Evolutionary conservation across 1,140 invertebrate genomes (phyloP), one percentile per base, ranked within the genome.

Genomic region (Centruroides vittatus): DNA sequence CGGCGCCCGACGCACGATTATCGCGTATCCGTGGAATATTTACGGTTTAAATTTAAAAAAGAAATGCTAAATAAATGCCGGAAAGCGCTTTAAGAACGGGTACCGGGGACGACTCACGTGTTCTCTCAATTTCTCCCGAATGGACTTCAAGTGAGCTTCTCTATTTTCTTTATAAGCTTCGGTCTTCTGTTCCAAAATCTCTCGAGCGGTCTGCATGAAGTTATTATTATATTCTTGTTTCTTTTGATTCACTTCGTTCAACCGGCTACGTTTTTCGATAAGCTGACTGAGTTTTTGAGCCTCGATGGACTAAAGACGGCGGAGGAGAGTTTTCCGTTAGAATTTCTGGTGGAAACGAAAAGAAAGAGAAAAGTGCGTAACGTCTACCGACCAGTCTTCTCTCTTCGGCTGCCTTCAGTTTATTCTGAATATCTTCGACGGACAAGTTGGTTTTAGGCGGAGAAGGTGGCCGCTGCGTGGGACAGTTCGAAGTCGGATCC

Each of bases 391-490:
- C 87, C 78, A 87, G 79, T 78, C 90, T 85, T 71, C 91, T 82
- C 72, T 94, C 89, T 70, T 93, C 89, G 54, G 92, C 92, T 53
- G 88, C 89, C 72, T 86, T 86, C 3, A 94, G 79, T 73, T 94
- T 95, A 67, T 89, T 86, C 68, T 89, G 84, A 69, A 95, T 93
- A 68, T 90, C 84, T 70, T 90, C 84, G 4, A 82, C 84, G 34
- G 86, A 86, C 11, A 86, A 77, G 53, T 65, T 61, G 3, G 74
- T 73, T 3, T 76, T 73, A 6, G 72, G 74, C 10, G 84, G 82
- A 4, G 83, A 83, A 34, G 81, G 75, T 9, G 82, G 78, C 9
- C 41, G 46, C 36, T 57, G 57, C 46, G 78, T 78, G 57, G 78
- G 77, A 11, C 73, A 71, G 47, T 73, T 73, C 9, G 66, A 66